Evolutionary conservation across 1,140 invertebrate genomes (phyloP).

Genomic region (Drosophila aff.): DNA sequence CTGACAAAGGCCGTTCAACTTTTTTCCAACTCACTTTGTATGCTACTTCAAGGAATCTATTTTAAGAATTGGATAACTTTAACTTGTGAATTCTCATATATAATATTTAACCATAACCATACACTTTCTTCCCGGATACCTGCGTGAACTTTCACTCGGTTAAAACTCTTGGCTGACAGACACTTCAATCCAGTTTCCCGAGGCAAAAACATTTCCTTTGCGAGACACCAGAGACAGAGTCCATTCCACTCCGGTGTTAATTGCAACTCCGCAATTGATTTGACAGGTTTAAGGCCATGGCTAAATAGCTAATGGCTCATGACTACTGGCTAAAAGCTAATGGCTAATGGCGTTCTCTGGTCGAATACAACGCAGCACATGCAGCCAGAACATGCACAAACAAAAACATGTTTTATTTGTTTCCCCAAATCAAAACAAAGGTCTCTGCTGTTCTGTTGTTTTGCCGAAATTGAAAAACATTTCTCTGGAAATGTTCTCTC

Average conservation of each 20-base stretch:
- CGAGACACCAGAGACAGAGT: slow-evolving; percentile 5
- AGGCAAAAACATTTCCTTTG: slow-evolving; percentile 31
- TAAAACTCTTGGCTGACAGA: slow-evolving; percentile 14
- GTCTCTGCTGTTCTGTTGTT: slow-evolving; percentile 19
- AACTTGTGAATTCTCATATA: too few species aligned
- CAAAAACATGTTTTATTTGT: slow-evolving; percentile 58
- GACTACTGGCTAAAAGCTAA: slow-evolving; percentile 22
- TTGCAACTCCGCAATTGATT: slow-evolving; percentile 24
- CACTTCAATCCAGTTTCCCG: slow-evolving; percentile 46
- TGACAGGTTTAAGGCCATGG: slow-evolving; percentile 36
- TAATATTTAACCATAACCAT: not conserved
- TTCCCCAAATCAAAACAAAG: slow-evolving; percentile 42
- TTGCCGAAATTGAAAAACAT: slow-evolving; percentile 59
- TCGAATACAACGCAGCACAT: slow-evolving; percentile 17
- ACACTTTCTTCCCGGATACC: slow-evolving; percentile 41
- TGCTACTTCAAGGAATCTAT: not conserved
- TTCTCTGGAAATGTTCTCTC: slow-evolving; percentile 30
- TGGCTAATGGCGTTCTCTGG: slow-evolving; percentile 43
- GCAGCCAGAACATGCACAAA: slow-evolving; percentile 62
- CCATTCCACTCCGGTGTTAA: slow-evolving; percentile 19
- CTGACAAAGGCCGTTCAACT: not conserved
- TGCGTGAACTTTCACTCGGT: slow-evolving; percentile 46
- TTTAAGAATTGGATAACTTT: too few species aligned
- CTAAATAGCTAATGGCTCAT: slow-evolving; percentile 1
- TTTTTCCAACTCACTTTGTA: not conserved